Evolutionary conservation across 2,113 vertebrate species (phyloP).

Genomic region (Amblyopsis rosae): DNA sequence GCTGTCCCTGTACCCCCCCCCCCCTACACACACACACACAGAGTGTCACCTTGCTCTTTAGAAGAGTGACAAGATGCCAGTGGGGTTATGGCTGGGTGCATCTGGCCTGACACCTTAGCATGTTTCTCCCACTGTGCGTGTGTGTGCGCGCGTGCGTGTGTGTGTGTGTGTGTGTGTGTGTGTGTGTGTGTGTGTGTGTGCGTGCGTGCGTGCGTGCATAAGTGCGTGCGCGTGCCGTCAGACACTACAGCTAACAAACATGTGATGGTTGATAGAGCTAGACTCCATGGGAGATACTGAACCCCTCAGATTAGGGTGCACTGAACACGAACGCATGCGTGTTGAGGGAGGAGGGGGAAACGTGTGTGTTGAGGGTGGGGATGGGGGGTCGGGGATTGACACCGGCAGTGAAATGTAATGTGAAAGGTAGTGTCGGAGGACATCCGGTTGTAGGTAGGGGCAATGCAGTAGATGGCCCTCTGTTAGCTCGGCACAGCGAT

Average conservation of each 20-base stretch:
- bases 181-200: slow-evolving; percentile 10
- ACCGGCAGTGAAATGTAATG: no score
- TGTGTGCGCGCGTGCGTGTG: not conserved
- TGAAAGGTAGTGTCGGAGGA: no score
- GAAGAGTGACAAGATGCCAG: slow-evolving; percentile 59
- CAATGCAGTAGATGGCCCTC: no score
- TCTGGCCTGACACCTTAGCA: slow-evolving; percentile 49
- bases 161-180: not conserved
- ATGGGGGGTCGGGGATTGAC: no score
- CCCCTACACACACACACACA: not conserved
- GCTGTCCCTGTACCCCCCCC: not conserved
- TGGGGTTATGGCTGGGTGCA: slow-evolving; percentile 39
- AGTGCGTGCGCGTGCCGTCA: not conserved
- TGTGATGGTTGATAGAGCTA: slow-evolving; percentile 18
- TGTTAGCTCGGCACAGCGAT: no score
- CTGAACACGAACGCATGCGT: no score
- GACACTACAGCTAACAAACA: slow-evolving; percentile 30
- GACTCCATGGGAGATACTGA: not conserved
- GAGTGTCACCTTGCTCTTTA: slow-evolving; percentile 55
- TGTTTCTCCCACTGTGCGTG: slow-evolving; percentile 8
- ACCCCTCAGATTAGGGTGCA: not conserved
- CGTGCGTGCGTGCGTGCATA: slow-evolving; percentile 2
- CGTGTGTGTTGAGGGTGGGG: no score
- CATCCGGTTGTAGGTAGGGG: no score
- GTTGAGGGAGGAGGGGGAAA: no score